Conservation (phyloP, 2,888 invertebrate genomes). For the Ecliptopera silaceata region DNA sequence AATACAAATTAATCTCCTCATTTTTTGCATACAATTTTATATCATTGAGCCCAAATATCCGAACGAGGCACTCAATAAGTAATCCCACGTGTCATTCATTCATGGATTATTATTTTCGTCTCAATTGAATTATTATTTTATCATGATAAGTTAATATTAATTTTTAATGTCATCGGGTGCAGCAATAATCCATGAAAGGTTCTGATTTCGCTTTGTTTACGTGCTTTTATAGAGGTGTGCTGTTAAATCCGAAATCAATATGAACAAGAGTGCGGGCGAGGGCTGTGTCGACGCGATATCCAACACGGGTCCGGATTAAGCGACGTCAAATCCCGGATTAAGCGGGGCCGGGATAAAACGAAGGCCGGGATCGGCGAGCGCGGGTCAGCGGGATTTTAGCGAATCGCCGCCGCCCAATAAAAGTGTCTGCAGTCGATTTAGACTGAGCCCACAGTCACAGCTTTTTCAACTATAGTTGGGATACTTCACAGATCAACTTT, state of each 20-base stretch:
- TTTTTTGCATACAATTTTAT: constrained; percentile 81
- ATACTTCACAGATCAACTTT: constrained; percentile 1
- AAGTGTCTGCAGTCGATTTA: constrained; percentile 84
- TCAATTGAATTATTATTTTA: constrained; percentile 71
- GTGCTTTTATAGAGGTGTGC: constrained; percentile 57
- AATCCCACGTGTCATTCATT: constrained; percentile 73
- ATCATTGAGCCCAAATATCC: constrained; percentile 77
- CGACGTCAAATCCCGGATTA: constrained; percentile 84
- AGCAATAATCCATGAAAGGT: constrained; percentile 56
- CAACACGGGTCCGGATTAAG: constrained; percentile 87
- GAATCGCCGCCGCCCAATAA: constrained; percentile 75
- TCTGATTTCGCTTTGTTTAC: constrained; percentile 53
- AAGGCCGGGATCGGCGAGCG: constrained; percentile 70
- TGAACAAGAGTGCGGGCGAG: constrained; percentile 67
- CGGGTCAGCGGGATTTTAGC: constrained; percentile 78
- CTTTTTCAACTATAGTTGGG: constrained; percentile 8
- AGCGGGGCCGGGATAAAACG: constrained; percentile 76
- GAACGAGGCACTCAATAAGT: constrained; percentile 66
- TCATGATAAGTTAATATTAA: constrained; percentile 59
- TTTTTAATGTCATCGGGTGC: constrained; percentile 43
- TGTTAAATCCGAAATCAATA: constrained; percentile 73
- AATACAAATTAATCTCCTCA: constrained; percentile 82
- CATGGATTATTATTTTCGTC: constrained; percentile 70
- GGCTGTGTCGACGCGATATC: constrained; percentile 84
- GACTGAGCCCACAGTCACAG: constrained; percentile 71